phyloP scores from a whole-genome alignment of 2,888 invertebrate species.

The Mimachlamys varia region DNA sequence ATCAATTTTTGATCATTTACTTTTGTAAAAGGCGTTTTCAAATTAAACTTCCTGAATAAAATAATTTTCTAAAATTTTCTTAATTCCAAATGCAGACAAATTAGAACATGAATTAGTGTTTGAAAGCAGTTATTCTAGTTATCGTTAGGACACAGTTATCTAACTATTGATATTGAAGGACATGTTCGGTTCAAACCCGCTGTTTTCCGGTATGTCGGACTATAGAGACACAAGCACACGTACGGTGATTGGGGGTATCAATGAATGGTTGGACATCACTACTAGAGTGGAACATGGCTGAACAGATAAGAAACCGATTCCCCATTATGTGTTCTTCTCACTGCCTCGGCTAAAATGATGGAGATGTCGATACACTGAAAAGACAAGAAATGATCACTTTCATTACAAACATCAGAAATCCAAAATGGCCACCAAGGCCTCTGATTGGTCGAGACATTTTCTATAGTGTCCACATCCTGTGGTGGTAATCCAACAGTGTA shows the following conservation, averaged over 20 bases:
- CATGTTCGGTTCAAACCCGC: background rate
- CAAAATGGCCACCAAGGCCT: background rate
- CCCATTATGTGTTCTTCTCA: slow-evolving; percentile 98
- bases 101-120: too few species aligned
- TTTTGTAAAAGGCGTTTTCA: background rate
- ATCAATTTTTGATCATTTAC: background rate
- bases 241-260: background rate
- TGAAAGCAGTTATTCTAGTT: too few species aligned
- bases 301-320: slow-evolving; percentile 99
- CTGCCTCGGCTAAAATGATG: slow-evolving; percentile 99
- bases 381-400: slow-evolving; percentile 40
- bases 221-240: background rate
- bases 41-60: too few species aligned
- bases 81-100: too few species aligned
- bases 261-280: slow-evolving; percentile 3
- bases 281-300: slow-evolving; percentile 93
- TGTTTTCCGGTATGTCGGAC: background rate
- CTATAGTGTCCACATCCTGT: too few species aligned
- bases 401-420: slow-evolving; percentile 13
- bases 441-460: too few species aligned
- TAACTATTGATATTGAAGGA: background rate
- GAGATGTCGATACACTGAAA: slow-evolving; percentile 98
- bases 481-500: background rate
- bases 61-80: too few species aligned
- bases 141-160: too few species aligned